Evolutionary conservation across 1,140 invertebrate genomes (phyloP).

Genomic region (Venturia canescens): DNA sequence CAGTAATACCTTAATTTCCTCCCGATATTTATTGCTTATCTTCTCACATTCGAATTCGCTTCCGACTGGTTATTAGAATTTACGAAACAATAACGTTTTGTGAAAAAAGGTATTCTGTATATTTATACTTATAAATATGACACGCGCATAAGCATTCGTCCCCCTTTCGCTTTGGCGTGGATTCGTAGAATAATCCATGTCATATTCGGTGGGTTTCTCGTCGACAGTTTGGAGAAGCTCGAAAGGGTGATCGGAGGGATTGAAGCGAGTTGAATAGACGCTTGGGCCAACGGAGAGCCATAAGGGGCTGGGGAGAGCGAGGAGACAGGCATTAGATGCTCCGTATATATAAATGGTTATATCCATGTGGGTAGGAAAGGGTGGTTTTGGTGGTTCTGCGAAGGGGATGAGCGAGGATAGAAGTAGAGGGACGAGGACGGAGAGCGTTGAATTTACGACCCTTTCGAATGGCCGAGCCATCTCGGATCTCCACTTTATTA

Average conservation of each 20-base stretch:
- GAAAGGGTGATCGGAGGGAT: constrained; percentile 66
- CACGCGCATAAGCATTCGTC: neutral
- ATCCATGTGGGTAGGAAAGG: neutral
- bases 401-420: neutral
- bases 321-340: neutral
- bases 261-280: constrained; percentile 60
- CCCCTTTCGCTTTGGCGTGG: constrained; percentile 43
- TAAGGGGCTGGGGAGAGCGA: neutral
- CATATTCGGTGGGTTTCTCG: constrained; percentile 56
- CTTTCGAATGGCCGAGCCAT: constrained; percentile 62
- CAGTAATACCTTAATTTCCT: no score
- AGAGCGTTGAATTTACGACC: constrained; percentile 63
- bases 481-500: constrained; percentile 65
- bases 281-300: constrained; percentile 39
- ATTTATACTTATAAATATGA: neutral
- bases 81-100: no score
- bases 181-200: constrained; percentile 62
- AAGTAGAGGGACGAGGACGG: neutral
- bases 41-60: no score
- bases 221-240: constrained; percentile 60
- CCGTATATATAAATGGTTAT: neutral
- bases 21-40: no score
- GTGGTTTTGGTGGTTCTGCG: neutral
- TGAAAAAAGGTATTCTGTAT: no score
- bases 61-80: no score